Conservation (phyloP, 1,140 invertebrate species). For the Bombyx mandarina region DNA sequence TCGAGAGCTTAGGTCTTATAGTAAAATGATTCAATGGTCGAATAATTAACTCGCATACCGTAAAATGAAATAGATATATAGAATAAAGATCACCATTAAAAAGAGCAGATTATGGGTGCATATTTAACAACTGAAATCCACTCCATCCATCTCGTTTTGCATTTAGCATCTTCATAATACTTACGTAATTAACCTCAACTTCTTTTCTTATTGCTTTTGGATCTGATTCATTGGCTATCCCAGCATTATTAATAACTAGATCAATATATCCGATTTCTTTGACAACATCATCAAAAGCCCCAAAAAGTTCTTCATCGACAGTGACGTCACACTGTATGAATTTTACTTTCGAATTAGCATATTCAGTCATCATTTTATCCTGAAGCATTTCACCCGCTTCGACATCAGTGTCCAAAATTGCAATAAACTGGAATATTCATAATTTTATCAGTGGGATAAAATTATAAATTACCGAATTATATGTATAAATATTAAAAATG, state of each 20-base stretch:
- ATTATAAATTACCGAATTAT: no score
- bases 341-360: conserved; percentile 2
- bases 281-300: not conserved
- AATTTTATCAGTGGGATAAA: not conserved
- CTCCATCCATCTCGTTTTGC: no score
- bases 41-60: no score
- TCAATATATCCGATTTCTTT: conserved; percentile 3
- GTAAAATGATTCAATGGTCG: no score
- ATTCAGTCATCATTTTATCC: not conserved
- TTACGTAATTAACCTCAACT: conserved; percentile 7
- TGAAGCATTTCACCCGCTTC: not conserved
- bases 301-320: conserved; percentile 3
- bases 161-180: not conserved
- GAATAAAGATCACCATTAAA: no score
- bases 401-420: conserved; percentile 3
- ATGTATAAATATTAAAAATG: no score
- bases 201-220: conserved; percentile 1
- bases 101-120: no score
- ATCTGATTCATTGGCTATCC: not conserved
- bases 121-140: no score
- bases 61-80: no score
- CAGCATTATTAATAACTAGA: conserved; percentile 9
- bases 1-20: no score
- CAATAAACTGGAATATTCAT: not conserved
- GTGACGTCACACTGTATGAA: conserved; percentile 4